phyloP scores from a whole-genome alignment of 2,113 vertebrate species.

The Mus pahari region DNA sequence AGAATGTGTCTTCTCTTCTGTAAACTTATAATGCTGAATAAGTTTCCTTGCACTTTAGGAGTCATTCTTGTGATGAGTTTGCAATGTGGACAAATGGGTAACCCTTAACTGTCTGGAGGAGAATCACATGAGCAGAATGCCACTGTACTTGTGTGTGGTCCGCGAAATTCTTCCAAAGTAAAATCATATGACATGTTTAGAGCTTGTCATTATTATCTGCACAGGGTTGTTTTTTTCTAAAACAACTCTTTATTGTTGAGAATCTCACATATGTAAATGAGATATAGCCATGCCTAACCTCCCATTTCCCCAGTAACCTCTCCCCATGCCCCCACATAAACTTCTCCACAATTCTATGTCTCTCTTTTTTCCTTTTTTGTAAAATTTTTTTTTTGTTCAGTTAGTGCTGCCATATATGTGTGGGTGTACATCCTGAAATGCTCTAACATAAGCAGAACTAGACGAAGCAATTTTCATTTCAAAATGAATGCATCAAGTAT shows the following conservation, averaged over 20 bases:
- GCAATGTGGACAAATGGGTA: not conserved
- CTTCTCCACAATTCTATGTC: too few species aligned
- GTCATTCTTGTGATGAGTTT: not conserved
- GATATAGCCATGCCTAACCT: not conserved
- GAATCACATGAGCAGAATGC: not conserved
- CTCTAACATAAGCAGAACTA: not conserved
- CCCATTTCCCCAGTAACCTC: not conserved
- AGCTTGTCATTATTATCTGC: not conserved
- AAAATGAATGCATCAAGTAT: not conserved
- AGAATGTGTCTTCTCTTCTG: not conserved
- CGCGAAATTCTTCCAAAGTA: rapidly evolving
- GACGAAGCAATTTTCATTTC: not conserved
- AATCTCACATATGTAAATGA: not conserved
- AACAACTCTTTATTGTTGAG: not conserved
- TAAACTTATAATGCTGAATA: not conserved
- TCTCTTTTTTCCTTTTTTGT: not conserved
- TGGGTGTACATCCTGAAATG: not conserved
- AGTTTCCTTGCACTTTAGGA: not conserved
- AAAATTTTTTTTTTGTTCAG: too few species aligned
- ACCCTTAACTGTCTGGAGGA: not conserved
- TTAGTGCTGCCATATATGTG: too few species aligned
- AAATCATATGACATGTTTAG: not conserved
- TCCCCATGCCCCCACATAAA: not conserved
- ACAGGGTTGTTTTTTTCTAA: not conserved
- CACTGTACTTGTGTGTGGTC: not conserved